These are phyloP conservation scores for Alethe castanea DNA, from an alignment of 2,113 vertebrate genomes.

Conservation along the genomic window DNA sequence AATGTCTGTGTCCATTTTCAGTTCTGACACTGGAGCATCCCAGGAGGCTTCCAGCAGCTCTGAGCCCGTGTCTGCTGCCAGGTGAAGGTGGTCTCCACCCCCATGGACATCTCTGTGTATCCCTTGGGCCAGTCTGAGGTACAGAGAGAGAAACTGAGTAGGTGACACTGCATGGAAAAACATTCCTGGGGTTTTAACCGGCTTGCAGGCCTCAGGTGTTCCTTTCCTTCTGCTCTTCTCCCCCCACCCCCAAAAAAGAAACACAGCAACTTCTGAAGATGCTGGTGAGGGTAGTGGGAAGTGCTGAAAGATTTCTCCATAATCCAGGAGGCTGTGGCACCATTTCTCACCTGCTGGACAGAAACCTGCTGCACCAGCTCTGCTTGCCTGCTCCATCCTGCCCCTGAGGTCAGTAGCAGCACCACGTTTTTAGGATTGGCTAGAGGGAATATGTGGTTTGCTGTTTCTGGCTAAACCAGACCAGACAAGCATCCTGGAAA, in stretches of 20 bases:
- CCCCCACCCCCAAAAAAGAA: fast-evolving
- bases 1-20: neutral
- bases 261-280: neutral
- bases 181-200: neutral
- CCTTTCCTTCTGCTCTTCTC: neutral
- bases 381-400: neutral
- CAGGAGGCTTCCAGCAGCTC: neutral
- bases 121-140: neutral
- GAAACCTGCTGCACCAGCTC: neutral
- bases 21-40: fast-evolving
- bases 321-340: neutral
- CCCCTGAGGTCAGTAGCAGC: neutral
- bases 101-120: neutral
- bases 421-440: neutral
- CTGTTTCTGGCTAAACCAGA: neutral
- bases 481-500: neutral
- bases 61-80: neutral
- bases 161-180: neutral
- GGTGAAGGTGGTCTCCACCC: neutral
- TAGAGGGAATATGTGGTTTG: neutral
- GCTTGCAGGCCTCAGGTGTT: neutral
- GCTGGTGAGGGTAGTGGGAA: neutral
- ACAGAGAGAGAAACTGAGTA: neutral
- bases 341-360: fast-evolving
- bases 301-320: neutral